Evolutionary conservation across 1,140 invertebrate species (phyloP).

Genomic region (Mesaphorura yosii): DNA sequence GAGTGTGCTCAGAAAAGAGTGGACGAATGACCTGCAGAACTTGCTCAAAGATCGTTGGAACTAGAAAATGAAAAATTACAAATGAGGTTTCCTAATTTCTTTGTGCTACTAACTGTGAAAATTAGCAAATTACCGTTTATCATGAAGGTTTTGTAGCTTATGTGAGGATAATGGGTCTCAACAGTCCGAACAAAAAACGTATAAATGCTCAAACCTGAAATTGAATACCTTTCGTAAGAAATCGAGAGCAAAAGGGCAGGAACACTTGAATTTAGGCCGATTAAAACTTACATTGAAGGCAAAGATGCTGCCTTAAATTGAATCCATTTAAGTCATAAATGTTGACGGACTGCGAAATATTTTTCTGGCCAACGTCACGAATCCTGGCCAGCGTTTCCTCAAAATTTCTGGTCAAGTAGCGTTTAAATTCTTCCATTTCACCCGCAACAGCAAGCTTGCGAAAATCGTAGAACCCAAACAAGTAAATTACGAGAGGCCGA

Average conservation of each 20-base stretch:
- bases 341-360: neutral
- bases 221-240: neutral
- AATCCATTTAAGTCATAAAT: neutral
- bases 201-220: neutral
- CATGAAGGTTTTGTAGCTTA: neutral
- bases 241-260: neutral
- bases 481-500: neutral
- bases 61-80: neutral
- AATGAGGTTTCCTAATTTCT: no score
- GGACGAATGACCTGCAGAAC: neutral
- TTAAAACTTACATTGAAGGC: neutral
- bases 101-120: no score
- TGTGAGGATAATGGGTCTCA: neutral
- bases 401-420: neutral
- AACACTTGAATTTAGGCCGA: neutral
- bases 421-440: neutral
- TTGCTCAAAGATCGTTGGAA: neutral
- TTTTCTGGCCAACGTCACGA: neutral
- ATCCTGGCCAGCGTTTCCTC: neutral
- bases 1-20: neutral
- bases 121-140: constrained; percentile 5
- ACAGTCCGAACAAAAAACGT: no score
- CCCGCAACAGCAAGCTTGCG: neutral
- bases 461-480: neutral
- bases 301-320: neutral